Evolutionary conservation across 2,113 vertebrate genomes (phyloP), one percentile per base, ranked within the genome.

Genomic region (Peucedramus taeniatus): DNA sequence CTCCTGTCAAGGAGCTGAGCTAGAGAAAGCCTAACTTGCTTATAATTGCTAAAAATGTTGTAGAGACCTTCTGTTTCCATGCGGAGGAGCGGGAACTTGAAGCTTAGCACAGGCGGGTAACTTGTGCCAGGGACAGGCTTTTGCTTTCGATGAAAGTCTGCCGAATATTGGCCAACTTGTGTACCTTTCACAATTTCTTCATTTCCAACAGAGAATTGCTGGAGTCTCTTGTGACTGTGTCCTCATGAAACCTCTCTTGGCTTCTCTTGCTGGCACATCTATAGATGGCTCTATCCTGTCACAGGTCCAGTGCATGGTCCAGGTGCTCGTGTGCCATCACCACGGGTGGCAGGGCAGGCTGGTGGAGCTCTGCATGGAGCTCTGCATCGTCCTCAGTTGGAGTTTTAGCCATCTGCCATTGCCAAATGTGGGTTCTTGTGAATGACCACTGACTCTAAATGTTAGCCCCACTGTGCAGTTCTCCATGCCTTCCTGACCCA

Each of bases 81-180:
- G 74, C 0, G 2, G 82, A 95, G 84, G 63, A 91, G 59, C 84
- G 57, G 85, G 78, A 90, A 37, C 82, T 76, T 42, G 53, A 76
- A 72, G 78, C 78, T 71, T 27, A 60, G 78, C 65, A 37, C 61
- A 65, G 49, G 70, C 16, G 1, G 65, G 4, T 68, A 68, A 15
- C 65, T 84, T 45, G 82, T 96, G 95, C 92, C 92, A 96, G 82
- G 70, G 94, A 91, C 66, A 93, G 53, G n/a, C 78, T 94, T 96
- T 85, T 91, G 95, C 96, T 97, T 97, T 96, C 90, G 8, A 94
- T 82, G 96, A 97, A 96, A 95, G 49, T 88, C 90, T 95, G 85
- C n/a, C 6, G 7, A 85, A 35, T 92, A 76, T 88, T 85, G 94
- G 92, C 94, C 90, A 94, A 86, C 66, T 90, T 16, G 1, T 5